Base-by-base conservation (phyloP, 1,140 invertebrate species). In the Hirudo medicinalis region DNA sequence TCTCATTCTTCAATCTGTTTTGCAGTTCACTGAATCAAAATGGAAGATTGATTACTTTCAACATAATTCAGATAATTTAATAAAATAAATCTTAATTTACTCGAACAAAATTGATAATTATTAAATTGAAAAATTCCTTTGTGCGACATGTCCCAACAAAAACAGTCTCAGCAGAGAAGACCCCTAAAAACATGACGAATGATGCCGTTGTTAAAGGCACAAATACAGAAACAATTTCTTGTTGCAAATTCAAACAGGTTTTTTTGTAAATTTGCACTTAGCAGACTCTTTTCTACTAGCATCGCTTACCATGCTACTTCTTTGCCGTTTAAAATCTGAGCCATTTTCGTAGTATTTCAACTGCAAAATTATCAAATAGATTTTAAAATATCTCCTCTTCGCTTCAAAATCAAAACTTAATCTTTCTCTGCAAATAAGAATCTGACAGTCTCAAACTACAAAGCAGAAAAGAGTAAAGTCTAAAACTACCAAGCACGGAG, bases 11-110 rank as follows among this genome's bases (percentile, higher is more conserved):
- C 53, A 96, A 81, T 66, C 87, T 84, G 74, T 86, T 82, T 74
- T 88, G 86, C 74, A 93, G 90, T 76, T 89, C 87, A 79, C 91
- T 94, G 77, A 19, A 81, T 81, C 11, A 75, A 32, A 74, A 54
- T 36, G 5, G 36, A 66, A 66, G 22, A 32, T 19, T 8, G 25
- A 67, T n/a, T n/a, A 43, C 27, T 68, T n/a, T 29, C 67, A 15
- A 69, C 54, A 11, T 22, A 70, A 54, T 13, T 22, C 22, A 73
- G 22, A 66, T 40, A 68, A 68, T 68, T 17, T 13, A 68, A 8
- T 13, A 68, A 29, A 40, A 0, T 36, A 25, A 29, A 68, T 22
- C 15, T 32, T 11, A 68, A 40, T 32, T 40, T 11, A 40, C 15
- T 13, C 9, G 11, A 32, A 22, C 2, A 20, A 9, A 68, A 71